Base-by-base conservation (phyloP, 2,888 invertebrate species). In the Drosophila greeni region DNA sequence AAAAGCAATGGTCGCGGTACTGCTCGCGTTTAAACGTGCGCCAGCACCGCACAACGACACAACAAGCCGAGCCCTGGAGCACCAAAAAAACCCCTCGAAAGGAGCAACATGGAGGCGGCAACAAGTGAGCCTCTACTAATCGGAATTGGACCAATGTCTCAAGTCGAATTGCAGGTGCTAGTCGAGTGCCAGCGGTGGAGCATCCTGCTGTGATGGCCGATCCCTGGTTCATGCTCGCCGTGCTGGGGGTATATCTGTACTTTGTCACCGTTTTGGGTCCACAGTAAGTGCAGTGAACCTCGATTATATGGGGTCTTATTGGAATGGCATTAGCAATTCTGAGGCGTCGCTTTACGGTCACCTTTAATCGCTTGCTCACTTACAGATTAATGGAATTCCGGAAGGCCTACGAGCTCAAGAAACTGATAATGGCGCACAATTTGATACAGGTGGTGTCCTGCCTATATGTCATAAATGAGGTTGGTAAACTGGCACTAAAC, bases 371-470 rank as follows among this genome's bases (percentile, higher is more conserved):
- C 6, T 33, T 31, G 36, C 31, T 11, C 20, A 31, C 4, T 73
- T 69, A 9, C 58, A 88, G 88, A n/a, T 79, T 76, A 75, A 97
- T 97, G 96, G 90, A 90, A 81, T 88, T 92, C 75, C 91, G 93
- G 54, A 90, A 91, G 69, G 91, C 97, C 0, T 93, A 91, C 84
- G 88, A 92, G 12, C 87, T 96, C 31, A 92, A 92, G 72, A 90
- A 87, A 3, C 85, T 93, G 33, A 92, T 97, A 72, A 91, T 92
- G 64, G 89, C 91, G 76, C 97, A 97, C 89, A 97, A 97, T 86
- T 88, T 94, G n/a, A 86, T 92, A 49, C 96, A 97, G 92, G 94
- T 97, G 11, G 9, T 82, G 6, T 64, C 77, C 8, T 88, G 88
- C 59, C 16, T 85, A 4, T 87, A 83, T 57, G 68, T 85, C 56